These are phyloP conservation scores for Drosophila persimilis DNA, from an alignment of 1,140 invertebrate species.

Conservation along the genomic window DNA sequence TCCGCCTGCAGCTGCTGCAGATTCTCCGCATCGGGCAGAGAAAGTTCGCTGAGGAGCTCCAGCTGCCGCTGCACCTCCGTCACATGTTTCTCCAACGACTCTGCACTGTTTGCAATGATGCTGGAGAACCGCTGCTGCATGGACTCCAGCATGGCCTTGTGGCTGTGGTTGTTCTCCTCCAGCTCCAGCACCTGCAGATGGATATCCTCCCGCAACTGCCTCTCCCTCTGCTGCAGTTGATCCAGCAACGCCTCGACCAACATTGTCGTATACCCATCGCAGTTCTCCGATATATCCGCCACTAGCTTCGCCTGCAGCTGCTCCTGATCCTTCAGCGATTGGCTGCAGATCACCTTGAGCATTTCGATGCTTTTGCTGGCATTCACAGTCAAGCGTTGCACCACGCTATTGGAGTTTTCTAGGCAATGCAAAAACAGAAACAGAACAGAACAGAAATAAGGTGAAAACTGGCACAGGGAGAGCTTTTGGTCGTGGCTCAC, in stretches of 20 bases:
- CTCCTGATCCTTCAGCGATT: conserved; percentile 18
- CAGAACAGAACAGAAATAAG: too few species aligned
- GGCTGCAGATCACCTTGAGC: conserved; percentile 45
- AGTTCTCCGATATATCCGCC: conserved; percentile 17
- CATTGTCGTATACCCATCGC: conserved; percentile 39
- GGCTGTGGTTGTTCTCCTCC: conserved; percentile 53
- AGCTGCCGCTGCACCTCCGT: conserved; percentile 44
- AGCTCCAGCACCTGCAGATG: conserved; percentile 48
- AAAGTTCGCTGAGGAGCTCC: conserved; percentile 36
- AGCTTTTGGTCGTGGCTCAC: conserved; percentile 20
- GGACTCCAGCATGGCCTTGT: conserved; percentile 51
- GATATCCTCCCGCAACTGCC: conserved; percentile 49
- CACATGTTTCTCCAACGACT: conserved; percentile 46
- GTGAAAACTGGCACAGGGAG: neutral
- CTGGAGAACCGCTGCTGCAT: conserved; percentile 54
- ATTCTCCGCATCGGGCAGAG: conserved; percentile 44
- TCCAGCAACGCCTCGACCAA: conserved; percentile 48
- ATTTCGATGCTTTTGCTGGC: conserved; percentile 52
- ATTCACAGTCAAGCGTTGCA: conserved; percentile 50
- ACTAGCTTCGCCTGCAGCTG: conserved; percentile 35
- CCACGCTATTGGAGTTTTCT: conserved; percentile 62
- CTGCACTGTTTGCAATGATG: conserved; percentile 44
- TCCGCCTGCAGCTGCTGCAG: conserved; percentile 53
- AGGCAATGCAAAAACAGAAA: neutral
- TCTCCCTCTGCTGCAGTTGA: conserved; percentile 56